Conservation (phyloP, 2,113 vertebrate genomes). For the Pimephales promelas region DNA sequence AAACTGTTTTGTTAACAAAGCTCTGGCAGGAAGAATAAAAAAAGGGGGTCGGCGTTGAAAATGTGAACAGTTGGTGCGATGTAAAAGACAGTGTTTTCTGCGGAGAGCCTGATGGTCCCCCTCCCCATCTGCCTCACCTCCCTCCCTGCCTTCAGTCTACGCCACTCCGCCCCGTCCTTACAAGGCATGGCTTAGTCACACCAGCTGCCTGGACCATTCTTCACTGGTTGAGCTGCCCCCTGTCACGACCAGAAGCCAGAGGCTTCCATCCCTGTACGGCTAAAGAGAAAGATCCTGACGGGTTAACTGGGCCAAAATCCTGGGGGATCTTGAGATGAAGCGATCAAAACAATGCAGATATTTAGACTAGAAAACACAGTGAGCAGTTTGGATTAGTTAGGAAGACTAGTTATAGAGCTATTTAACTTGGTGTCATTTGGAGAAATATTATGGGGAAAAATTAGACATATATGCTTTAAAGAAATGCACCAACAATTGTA, state of each 20-base stretch:
- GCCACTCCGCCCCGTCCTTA: constrained; percentile 77
- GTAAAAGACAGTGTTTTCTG: constrained; percentile 79
- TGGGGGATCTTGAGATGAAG: background rate
- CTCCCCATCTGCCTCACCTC: constrained; percentile 11
- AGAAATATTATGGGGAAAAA: background rate
- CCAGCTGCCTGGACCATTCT: constrained; percentile 91
- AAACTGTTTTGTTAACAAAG: constrained; percentile 89
- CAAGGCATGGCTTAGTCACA: constrained; percentile 86
- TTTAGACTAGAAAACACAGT: background rate
- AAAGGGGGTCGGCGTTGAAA: constrained; percentile 72
- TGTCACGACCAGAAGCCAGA: constrained; percentile 46
- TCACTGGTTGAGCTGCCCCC: constrained; percentile 64
- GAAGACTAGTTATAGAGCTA: background rate
- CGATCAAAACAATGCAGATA: constrained; percentile 7
- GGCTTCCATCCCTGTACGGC: constrained; percentile 57
- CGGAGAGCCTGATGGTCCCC: constrained; percentile 67
- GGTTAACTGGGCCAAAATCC: background rate
- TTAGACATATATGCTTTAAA: background rate
- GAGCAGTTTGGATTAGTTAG: background rate
- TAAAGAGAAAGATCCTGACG: background rate
- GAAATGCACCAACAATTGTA: background rate
- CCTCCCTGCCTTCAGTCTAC: constrained; percentile 42
- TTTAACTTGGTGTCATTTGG: background rate
- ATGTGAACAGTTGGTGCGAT: constrained; percentile 92
- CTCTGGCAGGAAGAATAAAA: constrained; percentile 73